phyloP scores from a whole-genome alignment of 2,113 vertebrate genomes.

The Lampris megalopsis region DNA sequence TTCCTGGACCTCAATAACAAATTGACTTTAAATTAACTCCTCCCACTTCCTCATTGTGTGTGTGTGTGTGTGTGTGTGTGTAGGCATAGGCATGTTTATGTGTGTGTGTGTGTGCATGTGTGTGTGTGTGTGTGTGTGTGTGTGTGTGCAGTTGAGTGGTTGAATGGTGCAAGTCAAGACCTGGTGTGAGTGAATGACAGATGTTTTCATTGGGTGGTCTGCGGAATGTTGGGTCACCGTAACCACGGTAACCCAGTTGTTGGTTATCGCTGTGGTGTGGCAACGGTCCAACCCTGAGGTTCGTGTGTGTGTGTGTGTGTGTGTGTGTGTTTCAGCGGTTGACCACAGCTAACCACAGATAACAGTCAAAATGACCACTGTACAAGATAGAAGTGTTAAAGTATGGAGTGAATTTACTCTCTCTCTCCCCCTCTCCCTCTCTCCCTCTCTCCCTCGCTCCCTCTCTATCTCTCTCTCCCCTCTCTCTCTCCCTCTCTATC shows the following conservation, averaged over 20 bases:
- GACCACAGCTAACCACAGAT: neutral
- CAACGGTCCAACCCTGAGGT: neutral
- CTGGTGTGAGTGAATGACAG: conserved; percentile 41
- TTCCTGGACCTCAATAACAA: too few species aligned
- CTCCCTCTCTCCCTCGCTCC: too few species aligned
- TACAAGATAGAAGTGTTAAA: neutral
- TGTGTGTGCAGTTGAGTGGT: neutral
- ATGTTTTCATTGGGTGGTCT: conserved; percentile 62
- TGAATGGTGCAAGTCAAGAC: neutral
- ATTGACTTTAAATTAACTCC: too few species aligned
- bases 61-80: conserved; percentile 25
- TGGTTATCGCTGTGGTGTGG: conserved; percentile 2
- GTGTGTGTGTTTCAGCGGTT: neutral
- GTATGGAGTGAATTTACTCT: neutral
- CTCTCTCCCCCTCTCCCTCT: neutral
- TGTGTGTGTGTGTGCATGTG: neutral
- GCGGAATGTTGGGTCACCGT: neutral
- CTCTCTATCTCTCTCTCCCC: neutral
- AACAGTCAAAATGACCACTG: neutral
- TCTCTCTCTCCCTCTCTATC: neutral
- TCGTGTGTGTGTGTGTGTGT: neutral
- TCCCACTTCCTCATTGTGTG: conserved; percentile 3
- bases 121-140: neutral
- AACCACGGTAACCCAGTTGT: neutral
- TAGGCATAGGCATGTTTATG: conserved; percentile 9